Base-by-base conservation (phyloP, 2,797 vertebrate genomes). In the Artibeus jamaicensis region DNA sequence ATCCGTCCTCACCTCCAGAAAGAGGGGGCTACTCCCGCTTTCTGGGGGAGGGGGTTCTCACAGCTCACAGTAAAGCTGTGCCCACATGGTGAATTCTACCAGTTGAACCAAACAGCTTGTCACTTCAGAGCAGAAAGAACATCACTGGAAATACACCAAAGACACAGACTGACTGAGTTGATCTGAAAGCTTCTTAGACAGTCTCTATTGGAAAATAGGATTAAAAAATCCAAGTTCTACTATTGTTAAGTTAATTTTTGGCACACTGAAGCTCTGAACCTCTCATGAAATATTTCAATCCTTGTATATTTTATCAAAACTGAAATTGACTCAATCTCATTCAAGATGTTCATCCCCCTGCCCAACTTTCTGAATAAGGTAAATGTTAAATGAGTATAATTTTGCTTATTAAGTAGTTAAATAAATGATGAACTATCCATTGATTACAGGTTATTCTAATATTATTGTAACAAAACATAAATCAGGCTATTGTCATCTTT, bases 341-440 rank as follows among this genome's bases (percentile, higher is more conserved):
- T 59, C 42, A 57, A 91, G 93, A 76, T 15, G 22, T 48, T 84
- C 24, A 12, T 15, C n/a, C 29, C 65, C 9, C 22, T 37, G 6
- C 29, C 65, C 68, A 70, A 59, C 46, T 77, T 92, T 89, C 84
- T 81, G 48, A 96, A 50, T 74, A 62, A 86, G 70, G 67, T 95
- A 89, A 83, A 65, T 65, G 89, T 92, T 77, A 92, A 77, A 55
- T 37, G 76, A 59, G 68, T 24, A 55, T 46, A 81, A 44, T 81
- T 94, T 79, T 39, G 24, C 29, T 94, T 90, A 39, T 77, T 87
- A 84, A 94, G 93, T 42, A 92, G 26, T 21, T 53, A 82, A 53
- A 3, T 81, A 87, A 71, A 94, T 77, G 48, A 73, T 39, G 26
- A 92, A 29, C 15, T 81, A 39, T n/a, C 21, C 88, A 71, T 68